Base-by-base conservation (phyloP, 2,113 vertebrate species). In the Dipodomys stephensi region DNA sequence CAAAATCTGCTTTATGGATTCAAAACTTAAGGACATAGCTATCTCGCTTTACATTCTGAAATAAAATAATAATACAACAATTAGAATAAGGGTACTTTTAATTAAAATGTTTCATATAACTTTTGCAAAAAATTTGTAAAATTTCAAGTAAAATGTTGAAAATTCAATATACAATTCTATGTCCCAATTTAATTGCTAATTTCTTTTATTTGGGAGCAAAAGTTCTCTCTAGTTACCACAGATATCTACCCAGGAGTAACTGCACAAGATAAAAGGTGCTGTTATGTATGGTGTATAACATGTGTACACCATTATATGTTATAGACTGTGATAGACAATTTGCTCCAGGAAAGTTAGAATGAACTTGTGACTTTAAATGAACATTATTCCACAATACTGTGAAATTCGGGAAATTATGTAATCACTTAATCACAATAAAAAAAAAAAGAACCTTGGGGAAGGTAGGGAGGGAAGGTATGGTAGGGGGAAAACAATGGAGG, bases 1-100 rank as follows among this genome's bases (percentile, higher is more conserved):
- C 96, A 97, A 98, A 97, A 96, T 15, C 80, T 68, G 69, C 94
- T 97, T 97, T 97, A 95, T 94, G 71, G 87, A 95, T 98, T 95
- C 83, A 89, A 93, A 85, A 64, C 13, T 96, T 97, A 97, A 95
- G 0, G 46, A 25, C 1, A 83, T 39, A 81, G 83, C 32, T 49
- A 49, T 12, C 49, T 49, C 49, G 12, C 72, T 97, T 79, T 67
- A 92, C 62, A 5, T 65, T 35, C 18, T 80, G 78, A 67, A 20
- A 25, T 90, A 91, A 94, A 94, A 74, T 68, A 87, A 93, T 95
- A 92, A 9, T 74, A 30, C 64, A 94, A 30, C 64, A 94, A 92
- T 85, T 94, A 85, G 15, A 80, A 80, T 88, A 87, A 83, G 16
- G 82, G 8, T 69, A 83, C 8, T 65, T 96, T 94, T 83, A 76